Evolutionary conservation across 1,140 invertebrate species (phyloP), one percentile per base, ranked within the genome.

Genomic region (Alviniconcha marisindica): DNA sequence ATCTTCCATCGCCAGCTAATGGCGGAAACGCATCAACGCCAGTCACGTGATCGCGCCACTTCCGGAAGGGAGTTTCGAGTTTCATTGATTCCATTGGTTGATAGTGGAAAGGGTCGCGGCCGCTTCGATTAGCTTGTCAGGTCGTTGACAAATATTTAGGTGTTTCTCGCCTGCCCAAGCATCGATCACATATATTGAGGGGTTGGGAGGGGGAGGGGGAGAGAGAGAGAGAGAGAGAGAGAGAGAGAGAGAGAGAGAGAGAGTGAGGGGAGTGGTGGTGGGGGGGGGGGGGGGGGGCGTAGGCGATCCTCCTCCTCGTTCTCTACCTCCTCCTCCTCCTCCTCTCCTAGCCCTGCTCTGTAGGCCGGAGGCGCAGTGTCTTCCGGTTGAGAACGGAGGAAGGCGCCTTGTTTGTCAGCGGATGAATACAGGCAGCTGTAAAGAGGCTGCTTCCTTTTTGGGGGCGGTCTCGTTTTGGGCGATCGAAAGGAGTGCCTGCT

Each of bases 101-200:
- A 80, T 80, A 80, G 78, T 60, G 78, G 44, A 33, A 38, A 44
- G 36, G 82, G 77, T 83, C 77, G 76, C 76, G 54, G 76, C 40
- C 44, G 76, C 82, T 66, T 54, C 82, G 82, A 83, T 83, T 83
- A 83, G 76, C 66, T 56, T 83, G 82, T 83, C 82, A 80, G 42
- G 66, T 28, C 56, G 82, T 73, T 83, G 82, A 83, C 82, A 83
- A 83, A 83, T 83, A 83, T 83, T 83, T 83, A 78, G 82, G 77
- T 78, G 82, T 83, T 83, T 66, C 77, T 71, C 63, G 77, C 82
- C 76, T 71, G 77, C 38, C n/a, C 42, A 48, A 40, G 42, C 63
- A 79, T 80, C 76, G 77, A 83, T 79, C 82, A 54, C 28, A 28
- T 51, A 28, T 74, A 28, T 31, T 38, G 24, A 24, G 38, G 69